Percentiles rank a stretch among this genome's conserved stretches.
phyloP scores from a whole-genome alignment of 23 tunicate species.

The Trididemnum miniatum region DNA sequence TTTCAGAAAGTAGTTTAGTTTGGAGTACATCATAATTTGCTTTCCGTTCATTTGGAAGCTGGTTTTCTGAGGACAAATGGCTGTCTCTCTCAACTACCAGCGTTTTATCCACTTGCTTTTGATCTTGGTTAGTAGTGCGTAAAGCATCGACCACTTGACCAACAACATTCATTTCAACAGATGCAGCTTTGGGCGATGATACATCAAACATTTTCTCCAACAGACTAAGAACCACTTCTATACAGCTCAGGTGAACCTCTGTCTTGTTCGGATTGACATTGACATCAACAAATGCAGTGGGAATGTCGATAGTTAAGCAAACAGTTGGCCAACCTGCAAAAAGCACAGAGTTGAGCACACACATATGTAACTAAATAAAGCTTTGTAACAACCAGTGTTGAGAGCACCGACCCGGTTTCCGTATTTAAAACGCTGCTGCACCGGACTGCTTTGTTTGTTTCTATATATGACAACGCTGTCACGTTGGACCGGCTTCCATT shows the following conservation, averaged over 20 bases:
- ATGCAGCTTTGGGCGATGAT: neutral
- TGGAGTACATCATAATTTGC: neutral
- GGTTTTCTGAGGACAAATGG: too few species aligned
- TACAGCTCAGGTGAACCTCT: constrained; percentile 33
- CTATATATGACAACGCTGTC: too few species aligned
- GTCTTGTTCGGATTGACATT: constrained; percentile 78
- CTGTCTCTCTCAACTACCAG: neutral
- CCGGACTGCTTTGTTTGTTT: too few species aligned
- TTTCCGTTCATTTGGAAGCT: neutral
- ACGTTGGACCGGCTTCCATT: too few species aligned
- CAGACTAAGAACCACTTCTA: constrained; percentile 29
- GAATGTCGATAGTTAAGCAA: constrained; percentile 27
- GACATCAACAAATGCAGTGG: constrained; percentile 40
- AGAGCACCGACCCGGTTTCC: too few species aligned
- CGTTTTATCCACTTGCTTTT: neutral
- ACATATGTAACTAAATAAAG: too few species aligned
- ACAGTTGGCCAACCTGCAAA: constrained; percentile 55
- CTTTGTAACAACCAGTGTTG: too few species aligned
- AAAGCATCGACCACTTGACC: too few species aligned
- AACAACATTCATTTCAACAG: neutral
- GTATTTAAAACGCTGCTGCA: too few species aligned
- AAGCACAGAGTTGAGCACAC: neutral
- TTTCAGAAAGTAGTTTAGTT: too few species aligned
- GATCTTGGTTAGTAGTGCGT: neutral
- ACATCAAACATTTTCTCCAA: constrained; percentile 17